Evolutionary conservation across 2,113 vertebrate species (phyloP), one percentile per base, ranked within the genome.

Genomic region (Hymenochirus boettgeri): DNA sequence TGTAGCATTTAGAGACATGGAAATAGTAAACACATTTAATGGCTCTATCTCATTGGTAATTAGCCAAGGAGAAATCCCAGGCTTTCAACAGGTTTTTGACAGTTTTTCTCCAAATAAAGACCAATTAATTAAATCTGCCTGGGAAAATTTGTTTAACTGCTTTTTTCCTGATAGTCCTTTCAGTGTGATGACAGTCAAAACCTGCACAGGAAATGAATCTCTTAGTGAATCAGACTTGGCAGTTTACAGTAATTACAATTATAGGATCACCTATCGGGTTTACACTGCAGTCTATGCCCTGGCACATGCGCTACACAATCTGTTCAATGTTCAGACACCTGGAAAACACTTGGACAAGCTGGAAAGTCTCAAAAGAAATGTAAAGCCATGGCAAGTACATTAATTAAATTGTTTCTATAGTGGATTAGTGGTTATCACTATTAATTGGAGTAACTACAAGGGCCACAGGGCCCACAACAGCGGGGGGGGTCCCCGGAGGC

Each of bases 241-340:
- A 3, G 2, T 54, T 15, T 54, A 17, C 18, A 26, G 22, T 3
- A 18, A 15, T 54, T 15, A 17, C 9, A 29, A 26, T 25, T 54
- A 26, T 15, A 27, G 52, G 29, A 18, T 29, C n/a, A 26, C 52
- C 9, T 54, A 27, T 29, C 7, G 52, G 29, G 26, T 54, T 26
- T 54, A 54, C 15, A 54, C 52, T 18, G 52, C 52, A 29, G 26
- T 29, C 17, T 54, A 54, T 29, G 52, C 52, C 7, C 52, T 54
- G 17, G 52, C 52, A 18, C 52, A 29, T 27, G 24, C 52, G 5
- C 15, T 54, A 4, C 52, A 54, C 17, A 42, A 42, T 42, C 39
- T 42, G 13, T 42, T n/a, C 39, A n/a, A 13, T 42, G 13, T 17
- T n/a, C 39, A 42, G 17, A 2, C 39, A n/a, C 39, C 13, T n/a